A percentile compares a stretch with the other conserved stretches of the same genome.
Conservation (phyloP, 2,888 invertebrate species). For the Tanytarsus gracilentus region DNA sequence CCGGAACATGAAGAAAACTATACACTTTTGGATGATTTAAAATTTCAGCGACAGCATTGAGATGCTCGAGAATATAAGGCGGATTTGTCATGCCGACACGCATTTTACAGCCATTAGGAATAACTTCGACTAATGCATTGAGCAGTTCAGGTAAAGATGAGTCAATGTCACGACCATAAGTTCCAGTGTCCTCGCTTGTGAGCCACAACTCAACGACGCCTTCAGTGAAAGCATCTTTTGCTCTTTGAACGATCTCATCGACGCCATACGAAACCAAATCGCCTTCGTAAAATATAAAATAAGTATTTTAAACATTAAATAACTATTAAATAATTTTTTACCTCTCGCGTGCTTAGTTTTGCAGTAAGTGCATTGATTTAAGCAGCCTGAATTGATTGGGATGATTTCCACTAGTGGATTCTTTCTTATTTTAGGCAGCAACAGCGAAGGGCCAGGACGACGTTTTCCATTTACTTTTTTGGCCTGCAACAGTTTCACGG, state of each 20-base stretch:
- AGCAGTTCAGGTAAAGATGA: conserved; percentile 78
- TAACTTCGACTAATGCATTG: conserved; percentile 69
- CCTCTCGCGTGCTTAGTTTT: conserved; percentile 97
- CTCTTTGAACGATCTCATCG: conserved; percentile 80
- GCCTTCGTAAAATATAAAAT: too few species aligned
- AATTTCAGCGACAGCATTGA: conserved; percentile 80
- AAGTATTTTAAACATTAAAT: too few species aligned
- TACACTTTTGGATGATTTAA: conserved; percentile 84
- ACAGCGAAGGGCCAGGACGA: conserved; percentile 76
- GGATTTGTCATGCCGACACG: conserved; percentile 98
- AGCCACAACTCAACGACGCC: conserved; percentile 96
- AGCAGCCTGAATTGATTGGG: conserved; percentile 89
- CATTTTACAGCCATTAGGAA: conserved; percentile 64
- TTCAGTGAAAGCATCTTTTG: conserved; percentile 76
- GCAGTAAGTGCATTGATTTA: conserved; percentile 98
- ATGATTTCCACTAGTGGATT: conserved; percentile 97
- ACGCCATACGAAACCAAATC: conserved; percentile 91
- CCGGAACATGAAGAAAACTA: conserved; percentile 93
- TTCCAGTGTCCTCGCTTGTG: conserved; percentile 91
- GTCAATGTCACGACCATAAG: conserved; percentile 92
- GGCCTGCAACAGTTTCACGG: conserved; percentile 67
- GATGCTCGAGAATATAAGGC: conserved; percentile 91
- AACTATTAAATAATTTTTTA: too few species aligned
- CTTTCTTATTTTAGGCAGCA: conserved; percentile 87
- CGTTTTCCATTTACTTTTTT: conserved; percentile 71